A percentile compares a stretch with the other conserved stretches of the same genome.
Conservation (phyloP, 2,113 vertebrate genomes). For the Cromileptes altivelis region DNA sequence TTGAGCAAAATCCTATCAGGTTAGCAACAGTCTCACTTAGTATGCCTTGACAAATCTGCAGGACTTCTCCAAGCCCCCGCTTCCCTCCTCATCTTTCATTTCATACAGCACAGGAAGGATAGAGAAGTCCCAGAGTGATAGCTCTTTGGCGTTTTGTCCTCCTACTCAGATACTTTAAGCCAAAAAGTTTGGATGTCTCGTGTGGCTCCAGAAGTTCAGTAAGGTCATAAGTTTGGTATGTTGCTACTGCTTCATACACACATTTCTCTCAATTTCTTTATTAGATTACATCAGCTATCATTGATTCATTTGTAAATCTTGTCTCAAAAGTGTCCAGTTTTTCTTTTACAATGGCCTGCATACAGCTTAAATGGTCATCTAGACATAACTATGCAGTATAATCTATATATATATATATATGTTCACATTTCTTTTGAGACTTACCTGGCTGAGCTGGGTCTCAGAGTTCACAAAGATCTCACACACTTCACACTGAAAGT, state of each 20-base stretch:
- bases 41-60: slow-evolving; percentile 47
- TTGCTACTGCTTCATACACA: not conserved
- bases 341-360: not conserved
- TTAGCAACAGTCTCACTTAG: slow-evolving; percentile 42
- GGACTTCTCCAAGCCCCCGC: slow-evolving; percentile 26
- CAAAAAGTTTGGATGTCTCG: not conserved
- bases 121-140: slow-evolving; percentile 10
- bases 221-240: not conserved
- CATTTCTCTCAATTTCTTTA: not conserved
- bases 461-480: slow-evolving; percentile 99
- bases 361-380: not conserved
- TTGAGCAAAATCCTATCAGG: slow-evolving; percentile 44
- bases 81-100: slow-evolving; percentile 42
- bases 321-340: not conserved
- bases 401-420: no score
- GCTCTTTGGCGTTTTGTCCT: slow-evolving; percentile 4
- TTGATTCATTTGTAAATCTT: no score
- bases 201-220: slow-evolving; percentile 1
- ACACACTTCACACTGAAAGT: slow-evolving; percentile 95
- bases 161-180: not conserved
- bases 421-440: not conserved
- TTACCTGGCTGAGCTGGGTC: slow-evolving; percentile 98
- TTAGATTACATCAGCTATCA: not conserved
- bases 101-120: slow-evolving; percentile 1
- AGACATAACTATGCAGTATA: not conserved